phyloP scores from a whole-genome alignment of 2,113 vertebrate genomes.

The Fregata magnificens region DNA sequence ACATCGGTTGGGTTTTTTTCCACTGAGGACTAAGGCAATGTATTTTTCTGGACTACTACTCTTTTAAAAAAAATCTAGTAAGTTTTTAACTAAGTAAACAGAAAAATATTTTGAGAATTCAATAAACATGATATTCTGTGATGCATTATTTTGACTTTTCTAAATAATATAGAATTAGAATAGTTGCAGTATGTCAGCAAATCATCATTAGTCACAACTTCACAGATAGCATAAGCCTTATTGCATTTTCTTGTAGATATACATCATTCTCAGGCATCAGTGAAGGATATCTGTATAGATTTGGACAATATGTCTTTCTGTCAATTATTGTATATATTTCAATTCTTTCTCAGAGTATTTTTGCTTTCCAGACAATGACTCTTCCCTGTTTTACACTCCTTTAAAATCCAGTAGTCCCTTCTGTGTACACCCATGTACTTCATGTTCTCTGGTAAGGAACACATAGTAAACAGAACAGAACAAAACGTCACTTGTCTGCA shows the following conservation, averaged over 20 bases:
- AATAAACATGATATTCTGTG: not conserved
- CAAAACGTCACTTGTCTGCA: not conserved
- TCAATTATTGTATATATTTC: not conserved
- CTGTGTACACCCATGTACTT: not conserved
- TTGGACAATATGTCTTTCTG: not conserved
- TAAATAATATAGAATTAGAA: not conserved
- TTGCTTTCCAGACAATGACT: not conserved
- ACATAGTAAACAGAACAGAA: not conserved
- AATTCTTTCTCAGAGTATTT: not conserved
- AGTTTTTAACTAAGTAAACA: not conserved
- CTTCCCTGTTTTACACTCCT: not conserved
- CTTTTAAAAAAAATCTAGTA: not conserved
- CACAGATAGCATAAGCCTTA: not conserved
- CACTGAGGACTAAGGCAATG: not conserved
- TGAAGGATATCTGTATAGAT: not conserved
- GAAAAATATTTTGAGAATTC: not conserved
- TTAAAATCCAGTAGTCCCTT: not conserved
- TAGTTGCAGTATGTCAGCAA: not conserved
- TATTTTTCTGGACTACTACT: not conserved
- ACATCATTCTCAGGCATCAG: not conserved
- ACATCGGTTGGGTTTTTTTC: not conserved
- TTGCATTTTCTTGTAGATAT: not conserved
- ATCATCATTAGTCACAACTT: not conserved
- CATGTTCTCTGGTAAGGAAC: not conserved
- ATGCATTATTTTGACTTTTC: not conserved